These are phyloP conservation scores for Galagoides demidoff DNA, from an alignment of 2,797 vertebrate genomes.

Conservation along the genomic window DNA sequence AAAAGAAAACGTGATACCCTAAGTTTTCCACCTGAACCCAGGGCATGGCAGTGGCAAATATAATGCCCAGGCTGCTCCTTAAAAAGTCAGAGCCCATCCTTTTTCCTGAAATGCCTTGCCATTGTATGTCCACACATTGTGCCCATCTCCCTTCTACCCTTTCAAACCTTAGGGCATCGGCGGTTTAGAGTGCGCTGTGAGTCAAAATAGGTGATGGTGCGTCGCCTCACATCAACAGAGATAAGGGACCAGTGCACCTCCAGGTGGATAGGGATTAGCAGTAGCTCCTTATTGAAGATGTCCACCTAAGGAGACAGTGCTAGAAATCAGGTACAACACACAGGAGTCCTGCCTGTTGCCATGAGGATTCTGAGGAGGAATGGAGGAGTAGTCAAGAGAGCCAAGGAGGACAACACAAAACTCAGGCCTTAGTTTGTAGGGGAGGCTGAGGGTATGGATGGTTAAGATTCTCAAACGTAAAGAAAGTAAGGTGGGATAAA, in stretches of 20 bases:
- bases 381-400: background rate
- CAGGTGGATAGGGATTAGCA: slow-evolving; percentile 96
- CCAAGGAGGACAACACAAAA: background rate
- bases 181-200: slow-evolving; percentile 96
- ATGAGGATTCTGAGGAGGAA: background rate
- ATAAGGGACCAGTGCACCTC: slow-evolving; percentile 98
- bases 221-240: slow-evolving; percentile 92
- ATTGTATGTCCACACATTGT: slow-evolving; percentile 49
- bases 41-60: background rate
- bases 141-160: background rate
- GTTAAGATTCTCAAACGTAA: background rate
- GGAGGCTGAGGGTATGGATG: background rate
- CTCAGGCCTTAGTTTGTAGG: background rate
- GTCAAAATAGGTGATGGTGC: slow-evolving; percentile 95
- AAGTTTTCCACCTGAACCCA: background rate
- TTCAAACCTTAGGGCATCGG: slow-evolving; percentile 94
- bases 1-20: background rate
- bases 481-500: background rate
- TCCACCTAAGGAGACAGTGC: slow-evolving; percentile 89
- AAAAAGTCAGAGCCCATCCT: background rate
- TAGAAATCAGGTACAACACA: slow-evolving; percentile 22
- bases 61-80: background rate
- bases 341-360: background rate
- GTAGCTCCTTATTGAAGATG: slow-evolving; percentile 95
- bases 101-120: background rate